Percentiles rank a stretch among this genome's conserved stretches.
Evolutionary conservation across 2,113 vertebrate species (phyloP).

Genomic region (Etia nguti): DNA sequence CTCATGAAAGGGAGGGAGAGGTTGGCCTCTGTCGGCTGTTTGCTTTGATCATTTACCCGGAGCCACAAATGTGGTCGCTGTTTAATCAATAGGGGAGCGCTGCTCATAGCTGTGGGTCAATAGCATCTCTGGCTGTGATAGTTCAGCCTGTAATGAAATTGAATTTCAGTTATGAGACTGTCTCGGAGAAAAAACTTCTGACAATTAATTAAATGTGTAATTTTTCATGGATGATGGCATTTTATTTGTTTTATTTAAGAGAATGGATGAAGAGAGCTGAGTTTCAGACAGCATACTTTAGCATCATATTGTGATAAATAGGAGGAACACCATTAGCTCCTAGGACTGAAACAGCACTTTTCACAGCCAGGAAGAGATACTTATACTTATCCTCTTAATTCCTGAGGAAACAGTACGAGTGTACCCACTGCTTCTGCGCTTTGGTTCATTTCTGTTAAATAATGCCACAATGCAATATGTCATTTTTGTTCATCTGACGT

Average conservation of each 20-base stretch:
- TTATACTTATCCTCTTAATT: background rate
- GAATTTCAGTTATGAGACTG: background rate
- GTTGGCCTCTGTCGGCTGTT: background rate
- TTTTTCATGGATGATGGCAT: background rate
- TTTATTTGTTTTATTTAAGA: background rate
- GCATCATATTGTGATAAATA: background rate
- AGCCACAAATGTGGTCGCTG: background rate
- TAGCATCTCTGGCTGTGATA: constrained; percentile 1
- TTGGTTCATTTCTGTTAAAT: background rate
- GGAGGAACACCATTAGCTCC: background rate
- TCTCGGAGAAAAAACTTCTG: background rate
- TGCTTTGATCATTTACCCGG: constrained; percentile 35
- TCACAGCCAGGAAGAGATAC: background rate
- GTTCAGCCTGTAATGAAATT: constrained; percentile 16
- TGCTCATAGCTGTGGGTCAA: constrained; percentile 15
- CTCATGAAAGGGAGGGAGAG: background rate
- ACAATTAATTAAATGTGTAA: background rate
- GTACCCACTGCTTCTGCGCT: background rate
- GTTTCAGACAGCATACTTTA: background rate
- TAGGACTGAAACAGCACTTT: background rate
- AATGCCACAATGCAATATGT: background rate
- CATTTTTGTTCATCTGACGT: background rate
- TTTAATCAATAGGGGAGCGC: constrained; percentile 16
- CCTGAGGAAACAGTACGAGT: background rate
- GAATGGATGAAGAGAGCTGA: background rate